Evolutionary conservation across 2,797 vertebrate genomes (phyloP), one percentile per base, ranked within the genome.

Genomic region (Lerista edwardsae): DNA sequence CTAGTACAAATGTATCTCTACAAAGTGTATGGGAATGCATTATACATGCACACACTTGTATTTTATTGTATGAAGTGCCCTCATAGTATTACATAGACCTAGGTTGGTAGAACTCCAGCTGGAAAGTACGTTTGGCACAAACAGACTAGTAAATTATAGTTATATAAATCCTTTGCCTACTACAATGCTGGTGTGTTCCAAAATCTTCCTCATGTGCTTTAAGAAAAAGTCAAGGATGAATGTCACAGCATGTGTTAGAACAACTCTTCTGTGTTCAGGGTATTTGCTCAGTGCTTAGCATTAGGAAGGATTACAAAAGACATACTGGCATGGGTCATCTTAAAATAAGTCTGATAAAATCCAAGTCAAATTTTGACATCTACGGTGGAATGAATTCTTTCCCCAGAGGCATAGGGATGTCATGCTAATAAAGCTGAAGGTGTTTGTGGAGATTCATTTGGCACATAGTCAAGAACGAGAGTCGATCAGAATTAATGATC

Each of bases 351-450:
- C 27, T 64, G 55, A 77, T 55, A 84, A 79, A 79, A 77, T 79
- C 69, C 64, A 62, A 67, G 77, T 74, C 69, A 85, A 85, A 85
- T 57, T 73, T 27, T 64, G 78, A 29, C 69, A 79, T 67, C 34
- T 64, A 44, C 47, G 8, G n/a, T 41, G 51, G 78, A 73, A 65
- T 65, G 71, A 85, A 57, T n/a, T 44, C 65, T 36, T 75, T 75
- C 77, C 84, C 79, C 34, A 73, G 74, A 85, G 59, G 44, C 27
- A 41, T 59, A 36, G 62, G 62, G 74, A 85, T 44, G 34, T 65
- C 47, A 80, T 65, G 47, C 34, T 31, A 85, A 80, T 75, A 74
- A 57, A 64, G 69, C 21, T 79, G 19, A 85, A 29, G 51, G 19
- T 41, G 39, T 55, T 80, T 74, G 65, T 59, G 57, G 29, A 59